These are phyloP conservation scores for Drosophila kikkawai DNA, from an alignment of 1,140 invertebrate genomes.

Conservation along the genomic window DNA sequence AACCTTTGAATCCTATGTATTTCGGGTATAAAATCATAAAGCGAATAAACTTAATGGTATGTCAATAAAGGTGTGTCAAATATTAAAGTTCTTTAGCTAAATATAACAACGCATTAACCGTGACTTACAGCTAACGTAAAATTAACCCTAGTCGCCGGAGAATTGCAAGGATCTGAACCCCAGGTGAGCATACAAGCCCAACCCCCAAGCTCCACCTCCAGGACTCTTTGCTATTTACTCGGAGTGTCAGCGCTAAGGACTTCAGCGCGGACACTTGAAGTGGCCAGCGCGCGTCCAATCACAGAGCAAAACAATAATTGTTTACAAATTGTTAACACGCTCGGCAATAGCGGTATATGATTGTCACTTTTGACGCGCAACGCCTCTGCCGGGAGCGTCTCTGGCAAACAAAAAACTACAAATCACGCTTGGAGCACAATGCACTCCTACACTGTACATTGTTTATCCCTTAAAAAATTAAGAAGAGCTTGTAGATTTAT, in stretches of 20 bases:
- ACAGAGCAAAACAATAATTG: slow-evolving; percentile 83
- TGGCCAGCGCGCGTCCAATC: slow-evolving; percentile 67
- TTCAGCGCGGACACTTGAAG: slow-evolving; percentile 53
- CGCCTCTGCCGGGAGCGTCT: slow-evolving; percentile 56
- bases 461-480: not conserved
- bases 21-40: not conserved
- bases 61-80: not conserved
- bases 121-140: slow-evolving; percentile 7
- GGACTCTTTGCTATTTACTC: slow-evolving; percentile 61
- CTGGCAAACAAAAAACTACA: slow-evolving; percentile 69
- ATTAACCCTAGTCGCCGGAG: not conserved
- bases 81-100: slow-evolving; percentile 2
- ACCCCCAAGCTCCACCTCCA: not conserved
- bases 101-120: not conserved
- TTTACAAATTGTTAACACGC: slow-evolving; percentile 84
- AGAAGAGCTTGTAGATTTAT: not conserved
- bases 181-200: slow-evolving; percentile 1
- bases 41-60: not conserved
- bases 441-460: slow-evolving; percentile 15
- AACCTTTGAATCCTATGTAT: not conserved
- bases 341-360: slow-evolving; percentile 54
- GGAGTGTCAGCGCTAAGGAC: slow-evolving; percentile 61
- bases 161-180: slow-evolving; percentile 6
- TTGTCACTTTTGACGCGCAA: slow-evolving; percentile 79
- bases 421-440: slow-evolving; percentile 66